Evolutionary conservation across 2,888 invertebrate species (phyloP).

Genomic region (Thumatha senex): DNA sequence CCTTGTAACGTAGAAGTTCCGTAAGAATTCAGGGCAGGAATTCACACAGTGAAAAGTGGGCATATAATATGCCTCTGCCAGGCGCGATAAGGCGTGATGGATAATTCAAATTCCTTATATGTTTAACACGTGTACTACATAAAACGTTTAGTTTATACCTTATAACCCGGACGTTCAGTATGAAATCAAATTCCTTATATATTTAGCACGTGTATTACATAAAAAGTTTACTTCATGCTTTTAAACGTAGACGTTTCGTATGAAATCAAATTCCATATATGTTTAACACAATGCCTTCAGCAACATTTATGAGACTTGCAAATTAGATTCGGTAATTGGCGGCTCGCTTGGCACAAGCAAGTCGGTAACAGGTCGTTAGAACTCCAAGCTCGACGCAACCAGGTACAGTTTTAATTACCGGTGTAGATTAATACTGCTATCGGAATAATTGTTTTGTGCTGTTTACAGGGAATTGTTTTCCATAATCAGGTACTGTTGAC

Average conservation of each 20-base stretch:
- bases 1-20: no score
- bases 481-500: not conserved
- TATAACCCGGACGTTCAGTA: no score
- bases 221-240: no score
- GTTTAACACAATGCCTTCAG: slow-evolving; percentile 17
- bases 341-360: slow-evolving; percentile 21
- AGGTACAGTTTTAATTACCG: slow-evolving; percentile 35
- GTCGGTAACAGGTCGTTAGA: slow-evolving; percentile 21
- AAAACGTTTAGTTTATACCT: no score
- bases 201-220: no score
- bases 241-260: not conserved
- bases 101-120: no score
- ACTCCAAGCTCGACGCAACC: slow-evolving; percentile 9
- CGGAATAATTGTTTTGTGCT: slow-evolving; percentile 31
- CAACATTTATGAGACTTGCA: slow-evolving; percentile 28
- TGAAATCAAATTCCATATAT: slow-evolving; percentile 7
- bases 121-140: no score
- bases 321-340: slow-evolving; percentile 32
- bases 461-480: slow-evolving; percentile 25
- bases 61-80: no score
- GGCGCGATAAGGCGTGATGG: no score
- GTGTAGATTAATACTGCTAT: slow-evolving; percentile 29
- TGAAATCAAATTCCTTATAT: no score
- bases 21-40: no score
- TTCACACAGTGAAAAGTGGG: no score